These are phyloP conservation scores for Drosophila ironensis DNA, from an alignment of 1,140 invertebrate genomes.

Conservation along the genomic window DNA sequence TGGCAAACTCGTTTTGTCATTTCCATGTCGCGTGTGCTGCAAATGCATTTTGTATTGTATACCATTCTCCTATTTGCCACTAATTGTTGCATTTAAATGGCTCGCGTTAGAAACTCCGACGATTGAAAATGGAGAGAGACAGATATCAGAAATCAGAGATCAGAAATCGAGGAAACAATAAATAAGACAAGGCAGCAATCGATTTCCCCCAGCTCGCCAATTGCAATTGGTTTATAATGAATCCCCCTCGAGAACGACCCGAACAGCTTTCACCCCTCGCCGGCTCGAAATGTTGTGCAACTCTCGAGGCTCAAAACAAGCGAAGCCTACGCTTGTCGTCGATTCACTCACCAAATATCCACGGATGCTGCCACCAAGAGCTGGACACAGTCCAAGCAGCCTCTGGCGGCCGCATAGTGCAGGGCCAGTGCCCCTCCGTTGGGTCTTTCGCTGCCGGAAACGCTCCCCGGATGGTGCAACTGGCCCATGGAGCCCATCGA, in stretches of 20 bases:
- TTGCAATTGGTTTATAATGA: neutral
- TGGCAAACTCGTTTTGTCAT: too few species aligned
- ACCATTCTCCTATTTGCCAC: neutral
- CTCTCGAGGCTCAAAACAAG: too few species aligned
- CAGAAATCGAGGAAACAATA: conserved; percentile 24
- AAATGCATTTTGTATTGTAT: neutral
- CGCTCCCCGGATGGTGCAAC: conserved; percentile 70
- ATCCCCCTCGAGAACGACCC: too few species aligned
- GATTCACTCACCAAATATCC: conserved; percentile 87
- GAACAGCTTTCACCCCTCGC: too few species aligned
- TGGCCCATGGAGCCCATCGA: conserved; percentile 35
- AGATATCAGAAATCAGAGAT: too few species aligned
- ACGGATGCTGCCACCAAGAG: conserved; percentile 89
- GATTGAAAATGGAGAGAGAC: conserved; percentile 21
- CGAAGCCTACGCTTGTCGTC: too few species aligned
- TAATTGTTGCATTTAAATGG: conserved; percentile 10
- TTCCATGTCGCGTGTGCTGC: too few species aligned
- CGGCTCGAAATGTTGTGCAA: too few species aligned
- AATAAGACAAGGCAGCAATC: conserved; percentile 22
- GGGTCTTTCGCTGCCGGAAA: conserved; percentile 80
- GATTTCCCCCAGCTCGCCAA: conserved; percentile 4
- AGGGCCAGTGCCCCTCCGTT: conserved; percentile 86
- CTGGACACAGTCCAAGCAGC: conserved; percentile 91
- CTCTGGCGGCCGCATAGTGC: conserved; percentile 92
- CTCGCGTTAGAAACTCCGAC: conserved; percentile 8